Percentiles rank a stretch among this genome's conserved stretches.
These are phyloP conservation scores for Euleptes europaea DNA, from an alignment of 2,113 vertebrate genomes.

Conservation along the genomic window DNA sequence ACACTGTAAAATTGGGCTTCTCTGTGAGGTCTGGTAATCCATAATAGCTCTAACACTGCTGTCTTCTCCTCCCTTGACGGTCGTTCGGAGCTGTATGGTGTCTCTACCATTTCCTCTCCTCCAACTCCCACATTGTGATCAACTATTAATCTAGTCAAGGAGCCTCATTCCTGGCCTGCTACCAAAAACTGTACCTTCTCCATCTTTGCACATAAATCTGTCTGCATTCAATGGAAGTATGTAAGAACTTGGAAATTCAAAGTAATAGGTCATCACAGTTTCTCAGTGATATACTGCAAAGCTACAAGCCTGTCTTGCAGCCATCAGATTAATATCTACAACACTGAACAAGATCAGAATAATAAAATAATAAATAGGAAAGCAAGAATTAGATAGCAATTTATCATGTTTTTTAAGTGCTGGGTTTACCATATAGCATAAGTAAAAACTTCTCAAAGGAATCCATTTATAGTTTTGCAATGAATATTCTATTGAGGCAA, in stretches of 20 bases:
- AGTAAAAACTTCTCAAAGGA: background rate
- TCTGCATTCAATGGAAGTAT: background rate
- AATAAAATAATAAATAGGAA: constrained; percentile 8
- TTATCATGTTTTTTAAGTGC: background rate
- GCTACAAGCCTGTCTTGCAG: background rate
- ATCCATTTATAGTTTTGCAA: background rate
- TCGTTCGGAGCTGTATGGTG: too few species aligned
- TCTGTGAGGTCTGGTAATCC: background rate
- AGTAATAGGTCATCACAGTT: background rate
- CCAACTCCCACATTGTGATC: background rate
- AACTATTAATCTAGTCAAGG: background rate
- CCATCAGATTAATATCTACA: background rate
- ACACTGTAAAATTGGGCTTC: background rate
- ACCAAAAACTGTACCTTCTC: background rate
- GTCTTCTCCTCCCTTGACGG: background rate
- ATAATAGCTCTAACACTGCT: background rate
- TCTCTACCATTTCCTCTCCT: background rate
- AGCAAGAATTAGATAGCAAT: background rate
- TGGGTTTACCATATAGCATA: background rate
- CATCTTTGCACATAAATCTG: background rate
- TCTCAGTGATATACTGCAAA: constrained; percentile 10
- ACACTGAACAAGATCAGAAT: constrained; percentile 11
- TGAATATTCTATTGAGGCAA: constrained; percentile 42
- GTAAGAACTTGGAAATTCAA: background rate
- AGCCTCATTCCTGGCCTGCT: background rate